A percentile compares a stretch with the other conserved stretches of the same genome.
Conservation (phyloP, 2,797 vertebrate genomes). For the Australoheros facetus region DNA sequence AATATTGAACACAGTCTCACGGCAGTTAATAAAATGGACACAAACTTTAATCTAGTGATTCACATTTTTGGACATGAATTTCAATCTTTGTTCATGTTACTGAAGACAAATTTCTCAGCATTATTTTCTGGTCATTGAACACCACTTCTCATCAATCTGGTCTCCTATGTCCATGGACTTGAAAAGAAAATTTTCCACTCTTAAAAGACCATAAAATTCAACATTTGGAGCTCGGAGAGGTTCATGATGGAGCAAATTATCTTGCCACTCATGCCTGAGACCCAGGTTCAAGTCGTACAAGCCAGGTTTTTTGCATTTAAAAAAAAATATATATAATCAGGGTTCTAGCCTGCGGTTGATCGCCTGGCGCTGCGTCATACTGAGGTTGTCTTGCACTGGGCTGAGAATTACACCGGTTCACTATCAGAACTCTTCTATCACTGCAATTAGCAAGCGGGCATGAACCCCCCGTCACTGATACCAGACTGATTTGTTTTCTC, state of each 20-base stretch:
- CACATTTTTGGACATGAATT: neutral
- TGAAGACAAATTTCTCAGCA: neutral
- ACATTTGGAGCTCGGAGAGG: neutral
- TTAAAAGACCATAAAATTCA: neutral
- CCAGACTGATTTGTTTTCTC: no score
- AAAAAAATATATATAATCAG: no score
- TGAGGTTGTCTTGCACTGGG: no score
- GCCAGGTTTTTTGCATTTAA: neutral
- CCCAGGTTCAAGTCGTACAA: neutral
- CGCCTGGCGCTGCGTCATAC: no score
- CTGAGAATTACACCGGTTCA: no score
- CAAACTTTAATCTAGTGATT: neutral
- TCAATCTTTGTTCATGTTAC: neutral
- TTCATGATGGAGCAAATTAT: neutral
- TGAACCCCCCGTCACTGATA: no score
- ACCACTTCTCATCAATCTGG: neutral
- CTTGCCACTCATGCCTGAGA: neutral
- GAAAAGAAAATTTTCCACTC: neutral
- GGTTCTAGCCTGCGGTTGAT: no score
- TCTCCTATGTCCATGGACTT: neutral
- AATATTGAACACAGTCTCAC: neutral
- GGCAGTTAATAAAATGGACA: neutral
- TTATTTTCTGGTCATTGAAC: neutral
- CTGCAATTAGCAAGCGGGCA: no score
- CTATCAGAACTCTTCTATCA: no score